Evolutionary conservation across 2,113 vertebrate genomes (phyloP).

Genomic region (Motacilla alba): DNA sequence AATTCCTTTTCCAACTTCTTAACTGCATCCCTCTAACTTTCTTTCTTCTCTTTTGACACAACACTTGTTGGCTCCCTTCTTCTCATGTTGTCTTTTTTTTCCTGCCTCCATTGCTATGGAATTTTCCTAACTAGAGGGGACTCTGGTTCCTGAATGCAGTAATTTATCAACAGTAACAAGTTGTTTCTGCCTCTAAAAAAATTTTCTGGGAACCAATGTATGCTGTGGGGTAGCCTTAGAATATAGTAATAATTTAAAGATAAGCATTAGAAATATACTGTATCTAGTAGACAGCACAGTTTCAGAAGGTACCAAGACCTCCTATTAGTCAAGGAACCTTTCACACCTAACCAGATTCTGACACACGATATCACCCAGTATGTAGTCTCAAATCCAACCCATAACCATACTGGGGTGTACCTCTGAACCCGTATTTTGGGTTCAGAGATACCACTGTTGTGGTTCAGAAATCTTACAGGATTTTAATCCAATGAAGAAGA

Average conservation of each 20-base stretch:
- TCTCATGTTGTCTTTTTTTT: not conserved
- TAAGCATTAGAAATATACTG: not conserved
- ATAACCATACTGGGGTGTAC: not conserved
- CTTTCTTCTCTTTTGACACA: not conserved
- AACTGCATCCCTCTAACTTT: not conserved
- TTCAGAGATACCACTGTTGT: not conserved
- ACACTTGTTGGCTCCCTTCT: not conserved
- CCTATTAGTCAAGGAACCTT: not conserved
- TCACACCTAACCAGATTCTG: not conserved
- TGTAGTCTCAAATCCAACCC: not conserved
- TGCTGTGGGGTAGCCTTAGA: not conserved
- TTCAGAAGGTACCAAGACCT: not conserved
- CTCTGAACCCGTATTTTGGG: not conserved
- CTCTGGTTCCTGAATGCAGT: not conserved
- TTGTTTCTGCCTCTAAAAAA: not conserved
- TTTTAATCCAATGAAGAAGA: not conserved
- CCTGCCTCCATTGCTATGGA: not conserved
- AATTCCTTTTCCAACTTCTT: not conserved
- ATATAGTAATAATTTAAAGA: not conserved
- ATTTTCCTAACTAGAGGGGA: not conserved
- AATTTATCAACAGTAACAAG: not conserved
- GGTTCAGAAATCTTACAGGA: not conserved
- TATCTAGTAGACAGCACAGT: not conserved
- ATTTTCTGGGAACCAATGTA: not conserved
- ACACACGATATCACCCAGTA: not conserved